Conservation (phyloP, 2,797 vertebrate species). For the Catostomus latipinnis region DNA sequence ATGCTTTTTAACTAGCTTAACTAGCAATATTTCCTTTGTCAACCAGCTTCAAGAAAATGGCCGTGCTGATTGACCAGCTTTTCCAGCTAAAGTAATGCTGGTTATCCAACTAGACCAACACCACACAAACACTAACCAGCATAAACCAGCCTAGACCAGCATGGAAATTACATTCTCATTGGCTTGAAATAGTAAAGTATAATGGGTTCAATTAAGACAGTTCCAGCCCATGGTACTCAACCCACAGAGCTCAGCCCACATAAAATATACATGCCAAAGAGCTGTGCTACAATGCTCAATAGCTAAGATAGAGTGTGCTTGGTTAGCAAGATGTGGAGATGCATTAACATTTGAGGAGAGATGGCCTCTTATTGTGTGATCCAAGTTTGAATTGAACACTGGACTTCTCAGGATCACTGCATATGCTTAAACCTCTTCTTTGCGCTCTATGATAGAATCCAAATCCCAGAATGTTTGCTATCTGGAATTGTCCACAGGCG, state of each 20-base stretch:
- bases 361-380: constrained; percentile 8
- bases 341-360: background rate
- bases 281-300: constrained; percentile 35
- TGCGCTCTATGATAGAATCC: constrained; percentile 33
- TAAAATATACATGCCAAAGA: constrained; percentile 48
- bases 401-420: constrained; percentile 1
- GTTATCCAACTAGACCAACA: too few relatives aligned
- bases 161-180: background rate
- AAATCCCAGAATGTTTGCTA: constrained; percentile 69
- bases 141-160: too few relatives aligned
- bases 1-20: too few relatives aligned
- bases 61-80: too few relatives aligned
- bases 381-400: constrained; percentile 14
- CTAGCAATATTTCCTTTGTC: too few relatives aligned
- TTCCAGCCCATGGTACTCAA: constrained; percentile 65
- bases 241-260: constrained; percentile 50
- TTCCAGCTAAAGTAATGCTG: too few relatives aligned
- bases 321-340: background rate
- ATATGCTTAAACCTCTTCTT: constrained; percentile 64
- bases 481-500: constrained; percentile 51
- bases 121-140: too few relatives aligned
- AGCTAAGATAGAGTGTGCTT: constrained; percentile 61
- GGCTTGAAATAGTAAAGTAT: constrained; percentile 52
- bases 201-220: constrained; percentile 72
- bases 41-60: too few relatives aligned